These are phyloP conservation scores for Apotomis turbidana DNA, from an alignment of 2,888 invertebrate species.

Conservation along the genomic window DNA sequence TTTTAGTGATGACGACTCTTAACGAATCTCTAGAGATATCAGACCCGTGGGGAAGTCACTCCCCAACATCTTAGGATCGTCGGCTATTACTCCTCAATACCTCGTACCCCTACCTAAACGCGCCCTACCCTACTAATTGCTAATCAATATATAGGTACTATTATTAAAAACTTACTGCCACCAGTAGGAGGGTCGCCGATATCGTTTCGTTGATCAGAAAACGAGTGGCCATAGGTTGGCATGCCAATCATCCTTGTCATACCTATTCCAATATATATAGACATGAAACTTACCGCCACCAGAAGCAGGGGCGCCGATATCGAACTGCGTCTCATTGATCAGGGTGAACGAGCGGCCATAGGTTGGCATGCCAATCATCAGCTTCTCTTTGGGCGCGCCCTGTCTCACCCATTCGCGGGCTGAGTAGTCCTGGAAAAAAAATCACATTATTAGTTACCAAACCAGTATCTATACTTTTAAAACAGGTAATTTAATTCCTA, in stretches of 20 bases:
- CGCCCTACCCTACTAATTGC: too few species aligned
- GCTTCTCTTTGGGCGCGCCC: conserved; percentile 96
- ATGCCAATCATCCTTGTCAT: conserved; percentile 97
- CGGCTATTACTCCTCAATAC: too few species aligned
- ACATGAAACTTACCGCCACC: conserved; percentile 88
- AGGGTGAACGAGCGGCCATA: conserved; percentile 96
- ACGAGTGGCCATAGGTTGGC: conserved; percentile 97
- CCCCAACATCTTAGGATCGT: too few species aligned
- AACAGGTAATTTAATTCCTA: too few species aligned
- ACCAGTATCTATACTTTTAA: too few species aligned
- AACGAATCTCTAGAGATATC: too few species aligned
- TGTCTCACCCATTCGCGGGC: conserved; percentile 97
- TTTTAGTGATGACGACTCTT: too few species aligned
- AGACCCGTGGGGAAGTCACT: too few species aligned
- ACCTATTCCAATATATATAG: conserved; percentile 88
- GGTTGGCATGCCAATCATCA: conserved; percentile 97
- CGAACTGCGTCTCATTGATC: conserved; percentile 93
- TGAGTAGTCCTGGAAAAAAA: conserved; percentile 89
- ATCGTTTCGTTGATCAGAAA: conserved; percentile 93
- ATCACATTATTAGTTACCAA: neutral
- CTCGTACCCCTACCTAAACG: too few species aligned
- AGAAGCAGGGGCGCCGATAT: conserved; percentile 95
- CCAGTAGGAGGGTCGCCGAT: conserved; percentile 96
- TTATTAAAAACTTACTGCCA: conserved; percentile 85
- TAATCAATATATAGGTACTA: too few species aligned